Evolutionary conservation across 2,888 invertebrate genomes (phyloP), one percentile per base, ranked within the genome.

Genomic region (Onchidella celtica): DNA sequence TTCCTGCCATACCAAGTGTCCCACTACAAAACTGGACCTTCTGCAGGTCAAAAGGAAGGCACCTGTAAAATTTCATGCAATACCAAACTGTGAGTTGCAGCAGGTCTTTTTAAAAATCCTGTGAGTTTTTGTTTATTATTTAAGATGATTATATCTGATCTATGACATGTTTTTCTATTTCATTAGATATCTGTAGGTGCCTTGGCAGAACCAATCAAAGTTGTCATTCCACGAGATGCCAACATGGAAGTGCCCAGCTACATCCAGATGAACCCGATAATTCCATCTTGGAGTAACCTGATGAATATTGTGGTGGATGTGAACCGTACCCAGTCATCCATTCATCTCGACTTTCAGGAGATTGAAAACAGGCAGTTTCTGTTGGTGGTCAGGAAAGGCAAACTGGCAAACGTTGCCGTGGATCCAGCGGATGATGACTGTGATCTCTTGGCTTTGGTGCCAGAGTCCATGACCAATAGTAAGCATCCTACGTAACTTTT

Each of bases 201-300:
- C 32, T n/a, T 83, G 3, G 70, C 32, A n/a, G 61, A 81, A 24
- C 88, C 89, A 2, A 79, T 91, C 38, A 83, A 84, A 57, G 83
- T 91, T 27, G 65, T 47, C n/a, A 88, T 91, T 11, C 88, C 89
- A 0, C 75, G 87, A 17, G 87, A 86, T 34, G 40, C 32, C 29
- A 83, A 82, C 63, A 79, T 66, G 40, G 66, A 77, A 1, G 68
- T 68, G 9, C 85, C 84, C 0, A 57, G 38, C 3, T 78, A 80
- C 27, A 72, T 78, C 21, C 32, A 65, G 3, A 73, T 80, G 11
- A 59, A 78, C 0, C 86, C 87, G 0, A 83, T 78, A n/a, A 85
- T 87, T 24, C 66, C 84, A 1, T 82, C 61, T 11, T 79, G 72
- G 85, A 83, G 32, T 74, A 79, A 61, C 36, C 36, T 83, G 63